Base-by-base conservation (phyloP, 2,113 vertebrate genomes). In the Laticauda laticaudata region DNA sequence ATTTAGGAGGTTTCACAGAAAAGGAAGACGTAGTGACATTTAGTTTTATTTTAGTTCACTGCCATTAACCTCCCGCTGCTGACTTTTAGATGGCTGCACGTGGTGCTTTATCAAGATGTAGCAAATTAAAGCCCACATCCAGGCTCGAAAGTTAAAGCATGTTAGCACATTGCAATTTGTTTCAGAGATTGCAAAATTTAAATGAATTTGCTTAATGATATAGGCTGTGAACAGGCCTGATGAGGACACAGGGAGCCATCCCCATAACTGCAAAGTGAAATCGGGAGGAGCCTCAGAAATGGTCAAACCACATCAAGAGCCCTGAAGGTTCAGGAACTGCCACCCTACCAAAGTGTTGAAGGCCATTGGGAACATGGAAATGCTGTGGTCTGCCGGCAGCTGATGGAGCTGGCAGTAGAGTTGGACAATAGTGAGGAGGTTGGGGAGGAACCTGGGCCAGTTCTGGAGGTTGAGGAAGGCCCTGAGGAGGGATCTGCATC, bases 21-120 rank as follows among this genome's bases (percentile, higher is more conserved):
- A 97, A 97, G 94, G 87, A 96, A 97, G 96, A 97, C 95, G 96
- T 97, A 96, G 95, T 97, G 97, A 97, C 97, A 98, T 97, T 98
- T 98, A 97, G 94, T 97, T 97, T 97, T 97, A 96, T 98, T 98
- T 95, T 96, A 96, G 96, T 97, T 97, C 97, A 96, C 93, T 97
- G 96, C 95, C 94, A 95, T 97, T 97, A 97, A 96, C 96, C 95
- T 97, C 96, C 94, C 93, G 57, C 81, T 94, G 87, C 95, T 95
- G 97, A 94, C 92, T 96, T 94, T 94, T 85, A 85, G 92, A 14
- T 90, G 92, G 93, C 21, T 94, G 87, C 92, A 92, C 64, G 75
- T 54, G 23, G 81, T 20, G 61, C 94, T 96, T 93, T 86, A 90
- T 93, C 91, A 95, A 93, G 94, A 94, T 64, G 51, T 92, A 1